Evolutionary conservation across 2,113 vertebrate genomes (phyloP).

Genomic region (Xenopus laevis): DNA sequence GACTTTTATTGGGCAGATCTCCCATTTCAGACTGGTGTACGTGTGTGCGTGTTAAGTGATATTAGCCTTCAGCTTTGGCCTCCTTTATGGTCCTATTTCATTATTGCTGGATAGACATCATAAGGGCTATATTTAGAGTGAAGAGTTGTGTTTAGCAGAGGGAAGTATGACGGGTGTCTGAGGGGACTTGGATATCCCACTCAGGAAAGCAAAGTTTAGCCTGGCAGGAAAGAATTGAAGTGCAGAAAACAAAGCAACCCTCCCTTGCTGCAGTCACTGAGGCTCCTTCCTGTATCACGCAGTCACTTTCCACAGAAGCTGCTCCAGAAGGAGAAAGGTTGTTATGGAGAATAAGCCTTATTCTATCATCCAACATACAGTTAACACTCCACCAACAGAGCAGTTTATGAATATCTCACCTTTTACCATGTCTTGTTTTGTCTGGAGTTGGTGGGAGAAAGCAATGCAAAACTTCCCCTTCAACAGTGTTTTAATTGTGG

Average conservation of each 20-base stretch:
- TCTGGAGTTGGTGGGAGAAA: constrained; percentile 18
- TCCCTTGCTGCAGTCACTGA: constrained; percentile 50
- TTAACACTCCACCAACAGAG: not conserved
- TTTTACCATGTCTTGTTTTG: constrained; percentile 12
- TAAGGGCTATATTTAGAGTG: constrained; percentile 51
- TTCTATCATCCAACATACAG: not conserved
- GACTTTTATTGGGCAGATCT: constrained; percentile 2
- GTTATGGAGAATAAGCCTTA: not conserved
- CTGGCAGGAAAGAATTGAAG: constrained; percentile 55
- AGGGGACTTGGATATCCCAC: constrained; percentile 34
- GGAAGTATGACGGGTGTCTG: constrained; percentile 23
- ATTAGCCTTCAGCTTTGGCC: not conserved
- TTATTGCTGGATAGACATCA: constrained; percentile 26
- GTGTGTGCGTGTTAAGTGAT: constrained; percentile 12
- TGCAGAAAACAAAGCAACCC: constrained; percentile 47
- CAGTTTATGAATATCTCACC: too few relatives aligned
- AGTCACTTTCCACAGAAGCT: constrained; percentile 38
- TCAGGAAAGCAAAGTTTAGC: constrained; percentile 53
- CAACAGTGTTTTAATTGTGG: too few relatives aligned
- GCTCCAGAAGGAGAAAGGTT: constrained; percentile 23
- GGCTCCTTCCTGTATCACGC: constrained; percentile 57
- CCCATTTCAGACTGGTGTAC: constrained; percentile 12
- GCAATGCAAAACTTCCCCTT: not conserved
- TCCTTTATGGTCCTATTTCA: constrained; percentile 31
- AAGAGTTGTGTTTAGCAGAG: not conserved